Conservation (phyloP, 2,888 invertebrate genomes). For the Lepetodrilus schrolli region DNA sequence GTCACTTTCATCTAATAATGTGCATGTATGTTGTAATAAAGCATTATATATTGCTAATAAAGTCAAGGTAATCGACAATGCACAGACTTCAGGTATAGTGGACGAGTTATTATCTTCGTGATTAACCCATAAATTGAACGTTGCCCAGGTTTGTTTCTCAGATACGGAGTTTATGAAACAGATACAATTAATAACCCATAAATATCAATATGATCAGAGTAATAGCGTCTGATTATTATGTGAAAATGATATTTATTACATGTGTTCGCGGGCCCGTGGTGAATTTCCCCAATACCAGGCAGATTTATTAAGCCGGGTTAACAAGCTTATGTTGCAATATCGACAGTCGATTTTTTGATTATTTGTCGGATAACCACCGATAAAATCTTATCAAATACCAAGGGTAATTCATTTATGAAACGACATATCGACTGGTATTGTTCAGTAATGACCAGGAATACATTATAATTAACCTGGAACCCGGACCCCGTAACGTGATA, state of each 20-base stretch:
- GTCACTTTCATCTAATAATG: too few species aligned
- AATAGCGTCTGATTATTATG: background rate
- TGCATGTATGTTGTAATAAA: too few species aligned
- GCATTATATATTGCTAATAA: too few species aligned
- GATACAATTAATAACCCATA: constrained; percentile 17
- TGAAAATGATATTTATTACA: constrained; percentile 16
- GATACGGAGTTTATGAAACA: background rate
- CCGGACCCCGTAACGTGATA: background rate
- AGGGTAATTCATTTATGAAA: constrained; percentile 17
- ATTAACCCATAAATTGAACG: background rate
- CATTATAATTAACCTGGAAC: constrained; percentile 6
- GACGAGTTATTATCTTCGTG: background rate
- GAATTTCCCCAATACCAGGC: background rate
- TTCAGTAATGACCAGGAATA: background rate
- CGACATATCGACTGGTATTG: constrained; percentile 11
- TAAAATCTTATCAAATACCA: background rate
- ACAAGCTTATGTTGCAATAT: background rate
- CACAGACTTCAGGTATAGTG: too few species aligned
- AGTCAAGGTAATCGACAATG: too few species aligned
- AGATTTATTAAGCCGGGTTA: background rate
- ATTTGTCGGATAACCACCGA: constrained; percentile 16
- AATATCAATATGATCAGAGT: background rate
- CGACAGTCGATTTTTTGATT: background rate
- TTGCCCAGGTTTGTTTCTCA: background rate
- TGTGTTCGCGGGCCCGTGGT: background rate